These are phyloP conservation scores for Catharus minimus DNA, from an alignment of 2,113 vertebrate genomes.

Conservation along the genomic window DNA sequence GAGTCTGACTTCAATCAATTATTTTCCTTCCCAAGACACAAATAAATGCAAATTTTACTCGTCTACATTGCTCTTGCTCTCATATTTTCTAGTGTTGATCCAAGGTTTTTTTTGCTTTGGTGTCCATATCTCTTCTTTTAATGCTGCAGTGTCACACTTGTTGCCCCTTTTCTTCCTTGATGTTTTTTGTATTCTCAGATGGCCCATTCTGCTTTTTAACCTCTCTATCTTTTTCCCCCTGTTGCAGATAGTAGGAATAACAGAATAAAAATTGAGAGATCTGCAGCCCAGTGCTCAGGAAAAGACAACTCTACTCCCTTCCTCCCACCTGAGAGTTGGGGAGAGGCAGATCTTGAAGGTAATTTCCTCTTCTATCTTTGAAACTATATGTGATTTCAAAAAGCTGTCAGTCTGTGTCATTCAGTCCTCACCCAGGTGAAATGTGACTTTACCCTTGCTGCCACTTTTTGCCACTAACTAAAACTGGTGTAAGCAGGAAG, in stretches of 20 bases:
- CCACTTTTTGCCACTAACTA: neutral
- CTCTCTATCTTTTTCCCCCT: neutral
- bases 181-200: neutral
- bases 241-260: neutral
- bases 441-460: neutral
- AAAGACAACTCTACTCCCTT: neutral
- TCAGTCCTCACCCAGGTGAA: neutral
- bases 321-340: neutral
- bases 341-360: neutral
- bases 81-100: neutral
- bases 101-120: neutral
- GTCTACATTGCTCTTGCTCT: neutral
- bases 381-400: neutral
- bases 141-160: neutral
- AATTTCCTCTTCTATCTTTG: neutral
- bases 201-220: neutral
- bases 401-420: neutral
- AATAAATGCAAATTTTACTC: constrained; percentile 19
- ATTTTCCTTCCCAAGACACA: neutral
- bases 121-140: neutral
- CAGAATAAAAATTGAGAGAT: neutral
- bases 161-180: neutral
- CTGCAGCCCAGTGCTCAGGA: neutral
- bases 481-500: neutral
- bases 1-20: neutral